Conservation (phyloP, 2,113 vertebrate genomes). For the Pelecanus crispus region DNA sequence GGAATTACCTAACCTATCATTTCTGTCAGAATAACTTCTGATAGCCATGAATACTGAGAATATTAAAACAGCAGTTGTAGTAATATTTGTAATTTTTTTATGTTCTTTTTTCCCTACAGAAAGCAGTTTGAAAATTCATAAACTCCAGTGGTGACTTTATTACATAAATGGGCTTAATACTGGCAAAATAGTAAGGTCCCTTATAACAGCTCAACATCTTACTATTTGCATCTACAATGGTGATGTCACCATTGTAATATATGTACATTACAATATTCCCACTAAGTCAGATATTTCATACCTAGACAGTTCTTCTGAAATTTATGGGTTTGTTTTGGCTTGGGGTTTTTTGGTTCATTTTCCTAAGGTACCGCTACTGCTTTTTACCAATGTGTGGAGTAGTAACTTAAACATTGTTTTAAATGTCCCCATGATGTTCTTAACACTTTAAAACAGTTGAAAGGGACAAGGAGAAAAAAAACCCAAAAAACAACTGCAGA, state of each 20-base stretch:
- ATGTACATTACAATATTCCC: accelerated
- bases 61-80: neutral
- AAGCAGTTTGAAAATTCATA: neutral
- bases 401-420: neutral
- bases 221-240: neutral
- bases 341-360: neutral
- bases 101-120: neutral
- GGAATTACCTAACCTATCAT: neutral
- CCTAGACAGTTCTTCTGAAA: neutral
- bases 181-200: neutral
- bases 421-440: neutral
- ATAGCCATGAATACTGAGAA: neutral
- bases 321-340: neutral
- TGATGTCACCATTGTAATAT: neutral
- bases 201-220: neutral
- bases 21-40: neutral
- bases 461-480: neutral
- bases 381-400: neutral
- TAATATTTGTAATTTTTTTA: neutral
- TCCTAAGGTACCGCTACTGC: neutral
- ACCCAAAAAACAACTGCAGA: accelerated
- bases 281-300: neutral
- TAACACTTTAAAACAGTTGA: neutral
- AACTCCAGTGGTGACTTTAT: neutral
- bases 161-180: neutral